Percentiles rank a stretch among this genome's conserved stretches.
Conservation (phyloP, 2,888 invertebrate genomes). For the Eristalinus sepulchralis region DNA sequence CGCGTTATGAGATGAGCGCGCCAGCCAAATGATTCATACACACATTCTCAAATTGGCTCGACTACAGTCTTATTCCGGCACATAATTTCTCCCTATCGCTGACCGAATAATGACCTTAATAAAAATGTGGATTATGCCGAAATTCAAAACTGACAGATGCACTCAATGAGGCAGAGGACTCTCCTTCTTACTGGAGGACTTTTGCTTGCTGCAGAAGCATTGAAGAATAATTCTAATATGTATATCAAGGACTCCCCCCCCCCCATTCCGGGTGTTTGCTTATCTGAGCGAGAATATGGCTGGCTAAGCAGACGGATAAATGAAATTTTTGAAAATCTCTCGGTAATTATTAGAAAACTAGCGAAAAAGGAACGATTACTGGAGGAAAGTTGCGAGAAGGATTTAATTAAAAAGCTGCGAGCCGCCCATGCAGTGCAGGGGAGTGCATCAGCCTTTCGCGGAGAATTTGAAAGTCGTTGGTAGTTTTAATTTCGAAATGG, state of each 20-base stretch:
- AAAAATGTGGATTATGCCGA: conserved; percentile 37
- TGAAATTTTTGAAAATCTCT: conserved; percentile 56
- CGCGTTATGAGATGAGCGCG: background rate
- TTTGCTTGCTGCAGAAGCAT: conserved; percentile 25
- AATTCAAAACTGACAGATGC: conserved; percentile 37
- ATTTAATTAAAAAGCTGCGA: conserved; percentile 53
- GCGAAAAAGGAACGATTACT: background rate
- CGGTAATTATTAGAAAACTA: conserved; percentile 7
- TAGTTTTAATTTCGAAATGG: conserved; percentile 3
- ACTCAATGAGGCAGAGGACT: conserved; percentile 32
- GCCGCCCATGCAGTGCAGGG: background rate
- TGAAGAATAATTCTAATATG: conserved; percentile 32
- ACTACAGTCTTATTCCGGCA: background rate
- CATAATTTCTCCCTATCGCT: background rate
- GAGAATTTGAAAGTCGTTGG: conserved; percentile 39
- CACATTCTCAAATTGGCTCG: background rate
- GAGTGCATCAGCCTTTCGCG: conserved; percentile 49
- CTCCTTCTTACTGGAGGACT: conserved; percentile 25
- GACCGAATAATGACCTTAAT: background rate
- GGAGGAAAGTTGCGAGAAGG: background rate
- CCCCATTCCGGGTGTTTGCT: background rate
- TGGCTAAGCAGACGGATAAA: conserved; percentile 49
- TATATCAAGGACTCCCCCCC: conserved; percentile 29
- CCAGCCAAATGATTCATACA: background rate
- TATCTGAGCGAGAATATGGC: conserved; percentile 12